Conservation (phyloP, 2,888 invertebrate species). For the Netelia virgata region DNA sequence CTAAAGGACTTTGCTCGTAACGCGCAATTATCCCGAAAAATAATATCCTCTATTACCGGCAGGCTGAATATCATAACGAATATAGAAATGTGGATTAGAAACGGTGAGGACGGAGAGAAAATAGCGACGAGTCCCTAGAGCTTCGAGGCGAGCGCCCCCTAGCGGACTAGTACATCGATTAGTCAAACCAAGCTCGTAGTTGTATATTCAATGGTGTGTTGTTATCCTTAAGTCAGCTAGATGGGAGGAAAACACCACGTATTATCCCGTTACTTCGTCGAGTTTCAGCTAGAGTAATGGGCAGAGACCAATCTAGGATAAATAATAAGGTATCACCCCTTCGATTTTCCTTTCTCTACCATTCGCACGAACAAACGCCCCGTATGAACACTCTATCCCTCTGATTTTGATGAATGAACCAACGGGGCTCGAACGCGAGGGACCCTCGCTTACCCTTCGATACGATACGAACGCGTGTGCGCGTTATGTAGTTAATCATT, state of each 20-base stretch:
- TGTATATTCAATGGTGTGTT: conserved; percentile 1
- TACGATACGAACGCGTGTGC: not conserved
- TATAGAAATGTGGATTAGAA: conserved; percentile 5
- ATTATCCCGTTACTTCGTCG: not conserved
- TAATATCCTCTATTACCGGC: conserved; percentile 4
- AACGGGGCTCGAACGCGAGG: conserved; percentile 11
- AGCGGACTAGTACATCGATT: conserved; percentile 36
- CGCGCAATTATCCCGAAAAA: conserved; percentile 33
- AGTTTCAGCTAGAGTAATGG: conserved; percentile 25
- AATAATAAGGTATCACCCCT: conserved; percentile 47
- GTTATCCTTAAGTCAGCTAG: conserved; percentile 1
- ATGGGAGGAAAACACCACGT: conserved; percentile 1
- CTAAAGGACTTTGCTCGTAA: conserved; percentile 1
- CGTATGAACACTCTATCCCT: conserved; percentile 44
- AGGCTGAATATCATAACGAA: not conserved
- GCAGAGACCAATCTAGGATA: conserved; percentile 47
- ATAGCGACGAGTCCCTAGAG: not conserved
- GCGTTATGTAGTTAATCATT: conserved; percentile 45
- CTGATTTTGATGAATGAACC: conserved; percentile 56
- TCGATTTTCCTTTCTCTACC: conserved; percentile 30
- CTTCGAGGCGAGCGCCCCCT: conserved; percentile 20
- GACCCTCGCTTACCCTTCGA: not conserved
- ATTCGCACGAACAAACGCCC: conserved; percentile 7
- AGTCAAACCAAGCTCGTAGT: conserved; percentile 11
- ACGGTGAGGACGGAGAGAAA: not conserved